Base-by-base conservation (phyloP, 2,888 invertebrate genomes). In the Tenthredo scrophulariae region DNA sequence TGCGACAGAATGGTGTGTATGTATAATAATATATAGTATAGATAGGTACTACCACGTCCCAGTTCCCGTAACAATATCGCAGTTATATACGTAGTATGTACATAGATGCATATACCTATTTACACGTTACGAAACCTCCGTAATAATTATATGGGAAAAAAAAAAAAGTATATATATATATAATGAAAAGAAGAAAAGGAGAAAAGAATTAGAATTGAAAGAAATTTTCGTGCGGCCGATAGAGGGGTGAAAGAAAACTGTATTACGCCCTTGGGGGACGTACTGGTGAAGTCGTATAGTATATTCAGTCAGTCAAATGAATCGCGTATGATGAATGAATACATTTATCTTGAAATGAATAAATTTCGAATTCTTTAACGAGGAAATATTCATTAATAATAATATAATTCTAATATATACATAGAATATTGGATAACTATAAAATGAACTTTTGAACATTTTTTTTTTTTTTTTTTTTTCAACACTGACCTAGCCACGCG, bases 121-220 rank as follows among this genome's bases (percentile, higher is more conserved):
- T 70, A 33, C 37, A 5, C 70, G 70, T 70, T 70, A 70, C 37
- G 70, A 70, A 70, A 70, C 18, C n/a, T 70, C 18, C 37, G 70
- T 37, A 70, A 70, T 70, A 70, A 70, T 37, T 37, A 70, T 33
- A 37, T 70, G 70, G 3, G 37, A 62, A 26, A 26, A 13, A 22
- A 18, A 70, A 62, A 26, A 26, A 13, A 22, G 33, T 22, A 70
- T 33, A n/a, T 33, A 37, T n/a, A n/a, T n/a, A n/a, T n/a, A n/a
- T n/a, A n/a, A n/a, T 1, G 26, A 26, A 62, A 62, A 3, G 10
- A 26, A 37, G 7, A 33, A 70, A 70, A 37, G 4, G 37, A 70
- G 7, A 18, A n/a, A 4, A n/a, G n/a, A n/a, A n/a, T n/a, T n/a
- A n/a, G 9, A 33, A 37, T 33, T 18, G 70, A 70, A 29, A 29